Percentiles rank a stretch among this genome's conserved stretches.
Conservation (phyloP, 2,113 vertebrate species). For the Neodon shergylaensis region DNA sequence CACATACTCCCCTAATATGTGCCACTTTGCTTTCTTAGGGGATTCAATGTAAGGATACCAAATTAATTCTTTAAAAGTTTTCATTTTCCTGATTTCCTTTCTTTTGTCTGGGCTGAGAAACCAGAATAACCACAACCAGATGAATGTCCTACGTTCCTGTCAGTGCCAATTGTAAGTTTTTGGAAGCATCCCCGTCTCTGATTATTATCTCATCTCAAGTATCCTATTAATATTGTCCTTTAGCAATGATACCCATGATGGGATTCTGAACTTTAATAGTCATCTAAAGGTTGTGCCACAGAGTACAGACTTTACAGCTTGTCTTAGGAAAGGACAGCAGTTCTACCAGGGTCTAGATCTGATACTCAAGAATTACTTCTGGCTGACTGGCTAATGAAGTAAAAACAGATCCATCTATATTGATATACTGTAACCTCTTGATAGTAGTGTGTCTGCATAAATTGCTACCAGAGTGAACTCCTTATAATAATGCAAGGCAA, state of each 20-base stretch:
- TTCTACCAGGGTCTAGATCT: conserved; percentile 49
- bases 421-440: conserved; percentile 41
- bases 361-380: conserved; percentile 60
- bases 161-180: conserved; percentile 28
- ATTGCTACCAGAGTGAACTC: conserved; percentile 32
- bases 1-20: neutral
- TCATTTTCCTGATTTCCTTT: conserved; percentile 6
- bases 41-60: neutral
- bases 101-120: conserved; percentile 21
- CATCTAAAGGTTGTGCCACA: conserved; percentile 44
- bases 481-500: neutral
- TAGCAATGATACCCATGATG: neutral
- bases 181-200: conserved; percentile 30
- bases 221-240: conserved; percentile 51
- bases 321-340: conserved; percentile 47
- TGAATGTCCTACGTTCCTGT: neutral
- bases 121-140: conserved; percentile 29
- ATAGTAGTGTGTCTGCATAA: conserved; percentile 47
- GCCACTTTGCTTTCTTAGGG: neutral
- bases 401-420: conserved; percentile 46
- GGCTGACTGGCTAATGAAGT: conserved; percentile 55
- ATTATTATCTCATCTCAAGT: conserved; percentile 10
- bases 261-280: conserved; percentile 45
- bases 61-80: conserved; percentile 24
- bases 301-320: conserved; percentile 25